Evolutionary conservation across 1,140 invertebrate genomes (phyloP).

Genomic region (Battus philenor): DNA sequence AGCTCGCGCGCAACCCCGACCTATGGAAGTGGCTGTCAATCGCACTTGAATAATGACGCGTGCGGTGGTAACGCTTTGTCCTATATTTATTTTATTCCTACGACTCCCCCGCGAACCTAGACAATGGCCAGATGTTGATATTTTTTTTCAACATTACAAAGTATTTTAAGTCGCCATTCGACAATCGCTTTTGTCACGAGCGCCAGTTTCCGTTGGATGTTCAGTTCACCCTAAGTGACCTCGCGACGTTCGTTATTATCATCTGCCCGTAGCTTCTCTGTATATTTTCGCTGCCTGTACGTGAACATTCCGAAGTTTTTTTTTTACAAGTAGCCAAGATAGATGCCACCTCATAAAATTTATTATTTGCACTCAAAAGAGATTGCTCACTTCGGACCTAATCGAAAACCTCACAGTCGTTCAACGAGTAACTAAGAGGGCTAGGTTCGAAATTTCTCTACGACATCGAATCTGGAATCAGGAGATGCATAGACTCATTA

Average conservation of each 20-base stretch:
- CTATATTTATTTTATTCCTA: conserved; percentile 61
- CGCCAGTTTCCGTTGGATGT: conserved; percentile 32
- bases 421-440: neutral
- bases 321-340: no score
- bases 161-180: conserved; percentile 43
- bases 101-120: conserved; percentile 59
- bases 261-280: conserved; percentile 2
- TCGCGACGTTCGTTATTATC: neutral
- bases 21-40: conserved; percentile 71
- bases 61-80: conserved; percentile 52
- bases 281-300: neutral
- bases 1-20: conserved; percentile 30
- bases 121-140: conserved; percentile 73
- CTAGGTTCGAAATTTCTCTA: neutral
- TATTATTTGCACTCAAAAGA: no score
- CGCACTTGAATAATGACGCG: conserved; percentile 66
- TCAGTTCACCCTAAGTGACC: conserved; percentile 13
- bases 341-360: no score
- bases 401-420: no score
- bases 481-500: no score
- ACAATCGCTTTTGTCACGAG: conserved; percentile 27
- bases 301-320: no score
- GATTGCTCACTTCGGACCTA: no score
- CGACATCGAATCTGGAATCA: neutral
- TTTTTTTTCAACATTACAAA: conserved; percentile 66